Percentiles rank a stretch among this genome's conserved stretches.
Conservation (phyloP, 2,888 invertebrate species). For the Mellilla xanthometata region DNA sequence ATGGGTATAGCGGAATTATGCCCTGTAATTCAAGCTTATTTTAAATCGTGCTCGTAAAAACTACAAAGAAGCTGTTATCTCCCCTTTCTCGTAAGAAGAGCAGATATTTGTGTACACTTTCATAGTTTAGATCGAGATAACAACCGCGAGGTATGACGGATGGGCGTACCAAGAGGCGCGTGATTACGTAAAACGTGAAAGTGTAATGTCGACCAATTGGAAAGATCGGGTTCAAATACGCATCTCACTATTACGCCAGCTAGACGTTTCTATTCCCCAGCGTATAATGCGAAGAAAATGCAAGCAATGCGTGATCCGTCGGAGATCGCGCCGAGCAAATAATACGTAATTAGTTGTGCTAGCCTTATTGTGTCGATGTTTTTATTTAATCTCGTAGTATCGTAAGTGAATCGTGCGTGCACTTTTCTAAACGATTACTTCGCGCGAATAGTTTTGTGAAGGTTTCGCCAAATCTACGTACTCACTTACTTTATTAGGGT, state of each 20-base stretch:
- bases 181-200: conserved; percentile 72
- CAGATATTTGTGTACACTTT: conserved; percentile 58
- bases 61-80: conserved; percentile 42
- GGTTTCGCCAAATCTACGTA: no score
- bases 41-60: conserved; percentile 25
- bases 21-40: conserved; percentile 23
- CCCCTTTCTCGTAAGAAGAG: conserved; percentile 50
- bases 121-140: conserved; percentile 67
- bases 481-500: no score
- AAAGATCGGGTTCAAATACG: conserved; percentile 55
- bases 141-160: conserved; percentile 60
- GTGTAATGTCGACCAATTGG: conserved; percentile 65
- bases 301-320: conserved; percentile 15
- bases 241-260: conserved; percentile 36
- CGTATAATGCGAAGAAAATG: conserved; percentile 22
- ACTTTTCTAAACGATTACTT: neutral
- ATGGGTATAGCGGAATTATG: conserved; percentile 24
- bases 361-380: neutral
- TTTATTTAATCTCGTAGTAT: neutral
- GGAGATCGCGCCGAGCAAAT: conserved; percentile 8
- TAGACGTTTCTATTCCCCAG: conserved; percentile 40
- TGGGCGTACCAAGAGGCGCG: conserved; percentile 62
- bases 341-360: conserved; percentile 10
- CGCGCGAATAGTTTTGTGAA: neutral
- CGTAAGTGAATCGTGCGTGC: neutral